These are phyloP conservation scores for Euplexia lucipara DNA, from an alignment of 2,888 invertebrate species.

Conservation along the genomic window DNA sequence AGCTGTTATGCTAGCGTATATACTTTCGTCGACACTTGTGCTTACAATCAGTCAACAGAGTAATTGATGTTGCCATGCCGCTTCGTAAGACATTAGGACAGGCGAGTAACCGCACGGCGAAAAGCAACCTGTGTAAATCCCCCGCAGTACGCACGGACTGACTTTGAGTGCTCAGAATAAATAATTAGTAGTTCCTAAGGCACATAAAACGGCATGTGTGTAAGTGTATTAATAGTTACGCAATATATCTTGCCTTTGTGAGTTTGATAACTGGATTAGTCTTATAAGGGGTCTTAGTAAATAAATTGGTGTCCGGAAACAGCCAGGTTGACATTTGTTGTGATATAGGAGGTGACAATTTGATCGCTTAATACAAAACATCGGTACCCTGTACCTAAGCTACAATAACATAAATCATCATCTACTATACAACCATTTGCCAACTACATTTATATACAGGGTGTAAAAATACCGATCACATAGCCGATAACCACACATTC, in stretches of 20 bases:
- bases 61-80: background rate
- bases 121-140: conserved; percentile 21
- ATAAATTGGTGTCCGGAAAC: conserved; percentile 36
- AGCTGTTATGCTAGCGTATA: too few relatives aligned
- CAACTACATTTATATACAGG: too few relatives aligned
- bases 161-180: conserved; percentile 70
- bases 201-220: conserved; percentile 65
- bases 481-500: too few relatives aligned
- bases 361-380: too few relatives aligned
- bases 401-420: too few relatives aligned
- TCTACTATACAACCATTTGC: too few relatives aligned
- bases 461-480: too few relatives aligned
- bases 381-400: too few relatives aligned
- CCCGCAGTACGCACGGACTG: conserved; percentile 66
- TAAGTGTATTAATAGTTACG: conserved; percentile 64
- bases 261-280: conserved; percentile 43
- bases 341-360: conserved; percentile 36
- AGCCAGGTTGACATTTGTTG: conserved; percentile 35
- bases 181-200: conserved; percentile 67
- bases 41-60: background rate
- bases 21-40: too few relatives aligned
- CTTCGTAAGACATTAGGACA: background rate
- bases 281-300: conserved; percentile 38
- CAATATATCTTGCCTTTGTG: conserved; percentile 60
- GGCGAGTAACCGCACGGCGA: too few relatives aligned